Percentiles rank a stretch among this genome's conserved stretches.
phyloP scores from a whole-genome alignment of 2,797 vertebrate species.

The Botia kubotai region DNA sequence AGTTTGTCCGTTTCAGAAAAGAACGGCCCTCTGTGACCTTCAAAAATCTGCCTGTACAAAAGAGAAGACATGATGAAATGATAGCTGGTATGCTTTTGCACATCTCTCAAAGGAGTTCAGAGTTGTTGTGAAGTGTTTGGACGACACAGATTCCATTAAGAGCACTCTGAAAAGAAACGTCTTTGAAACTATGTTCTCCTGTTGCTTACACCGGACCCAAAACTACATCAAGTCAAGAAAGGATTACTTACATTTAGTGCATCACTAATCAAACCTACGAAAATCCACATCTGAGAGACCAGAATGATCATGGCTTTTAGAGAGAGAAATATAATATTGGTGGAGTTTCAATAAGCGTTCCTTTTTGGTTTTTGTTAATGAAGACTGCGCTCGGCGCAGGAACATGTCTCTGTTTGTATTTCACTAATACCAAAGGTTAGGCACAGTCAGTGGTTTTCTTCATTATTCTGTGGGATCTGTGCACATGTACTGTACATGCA shows the following conservation, averaged over 20 bases:
- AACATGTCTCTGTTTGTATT: slow-evolving; percentile 43
- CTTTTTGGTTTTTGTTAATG: slow-evolving; percentile 49
- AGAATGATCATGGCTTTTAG: slow-evolving; percentile 4
- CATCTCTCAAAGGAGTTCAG: background rate
- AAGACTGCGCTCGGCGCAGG: slow-evolving; percentile 38
- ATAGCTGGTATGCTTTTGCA: background rate
- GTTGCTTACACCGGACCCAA: slow-evolving; percentile 10
- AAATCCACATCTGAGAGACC: slow-evolving; percentile 12
- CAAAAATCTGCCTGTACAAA: slow-evolving; percentile 28
- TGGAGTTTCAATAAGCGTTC: slow-evolving; percentile 6
- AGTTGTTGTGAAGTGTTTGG: background rate
- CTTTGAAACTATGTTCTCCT: slow-evolving; percentile 13
- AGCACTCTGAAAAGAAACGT: background rate
- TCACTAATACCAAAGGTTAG: slow-evolving; percentile 47
- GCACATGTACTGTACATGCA: slow-evolving; percentile 46
- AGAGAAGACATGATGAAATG: slow-evolving; percentile 15
- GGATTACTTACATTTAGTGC: slow-evolving; percentile 19
- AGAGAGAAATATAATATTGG: slow-evolving; percentile 29
- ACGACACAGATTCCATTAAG: background rate
- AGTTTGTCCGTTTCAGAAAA: slow-evolving; percentile 69
- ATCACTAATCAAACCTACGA: slow-evolving; percentile 28
- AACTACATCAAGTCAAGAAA: slow-evolving; percentile 34
- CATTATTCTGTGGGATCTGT: slow-evolving; percentile 55
- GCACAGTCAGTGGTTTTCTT: slow-evolving; percentile 50
- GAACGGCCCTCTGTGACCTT: slow-evolving; percentile 68